A percentile compares a stretch with the other conserved stretches of the same genome.
These are phyloP conservation scores for Cephus nigrinus DNA, from an alignment of 2,888 invertebrate species.

Conservation along the genomic window DNA sequence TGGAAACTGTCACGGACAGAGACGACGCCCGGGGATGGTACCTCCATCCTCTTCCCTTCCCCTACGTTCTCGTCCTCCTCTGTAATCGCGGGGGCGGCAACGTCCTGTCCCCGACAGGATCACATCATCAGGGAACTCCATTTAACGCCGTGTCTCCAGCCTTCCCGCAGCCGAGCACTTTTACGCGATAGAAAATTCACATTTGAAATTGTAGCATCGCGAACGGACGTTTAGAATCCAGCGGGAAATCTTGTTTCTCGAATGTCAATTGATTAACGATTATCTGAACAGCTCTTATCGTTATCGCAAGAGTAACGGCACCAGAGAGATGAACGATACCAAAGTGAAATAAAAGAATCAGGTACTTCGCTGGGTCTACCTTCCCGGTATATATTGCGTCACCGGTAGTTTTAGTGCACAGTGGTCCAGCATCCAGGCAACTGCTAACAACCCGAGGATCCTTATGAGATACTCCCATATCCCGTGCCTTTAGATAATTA, in stretches of 20 bases:
- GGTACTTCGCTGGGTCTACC: neutral
- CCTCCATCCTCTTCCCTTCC: conserved; percentile 46
- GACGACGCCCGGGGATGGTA: conserved; percentile 57
- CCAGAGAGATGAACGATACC: neutral
- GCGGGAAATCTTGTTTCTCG: neutral
- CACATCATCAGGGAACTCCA: conserved; percentile 60
- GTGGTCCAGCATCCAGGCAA: neutral
- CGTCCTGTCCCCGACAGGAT: conserved; percentile 66
- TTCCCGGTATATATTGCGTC: neutral
- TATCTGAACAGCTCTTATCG: neutral
- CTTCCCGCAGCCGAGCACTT: conserved; percentile 38
- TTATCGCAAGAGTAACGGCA: neutral
- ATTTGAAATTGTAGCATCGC: conserved; percentile 53
- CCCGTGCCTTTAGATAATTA: neutral
- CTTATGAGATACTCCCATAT: neutral
- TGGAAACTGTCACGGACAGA: conserved; percentile 64
- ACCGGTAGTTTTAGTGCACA: neutral
- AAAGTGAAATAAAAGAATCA: neutral
- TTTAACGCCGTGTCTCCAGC: neutral
- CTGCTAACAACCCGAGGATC: neutral
- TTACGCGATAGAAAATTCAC: conserved; percentile 54
- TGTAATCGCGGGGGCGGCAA: conserved; percentile 66
- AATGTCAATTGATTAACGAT: neutral
- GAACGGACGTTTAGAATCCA: neutral
- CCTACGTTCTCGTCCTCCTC: conserved; percentile 59